Evolutionary conservation across 2,888 invertebrate species (phyloP), one percentile per base, ranked within the genome.

Genomic region (Tinea pellionella): DNA sequence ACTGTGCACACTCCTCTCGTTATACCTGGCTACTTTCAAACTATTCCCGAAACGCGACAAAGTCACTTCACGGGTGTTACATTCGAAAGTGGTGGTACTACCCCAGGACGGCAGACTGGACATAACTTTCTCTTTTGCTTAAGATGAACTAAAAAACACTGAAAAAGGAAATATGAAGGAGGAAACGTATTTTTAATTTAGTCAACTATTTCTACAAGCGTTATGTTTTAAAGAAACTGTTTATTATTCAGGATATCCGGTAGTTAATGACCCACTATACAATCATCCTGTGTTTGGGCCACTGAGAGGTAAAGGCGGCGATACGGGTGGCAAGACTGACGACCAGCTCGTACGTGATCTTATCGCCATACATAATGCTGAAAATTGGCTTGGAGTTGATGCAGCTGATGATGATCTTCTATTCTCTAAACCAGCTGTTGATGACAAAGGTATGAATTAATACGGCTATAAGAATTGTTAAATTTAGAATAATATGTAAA

Each of bases 281-380:
- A 99, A 99, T 80, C 96, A 96, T 78, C 92, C 93, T 1, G 97
- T 96, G 0, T 99, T 99, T 80, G 99, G 99, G 0, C 97, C 97
- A 0, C 89, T 93, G 61, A 95, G 96, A 68, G 98, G 98, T 2
- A 94, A 94, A 72, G 93, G 93, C 0, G 97, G 96, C 0, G 93
- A 95, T 68, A 93, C 94, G 64, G 94, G 93, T 0, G 96, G 95
- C 41, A 96, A 97, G 81, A 90, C 93, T 0, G 96, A 96, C 71
- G 96, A 97, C 69, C 92, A 97, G 71, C 88, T 97, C 30, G 96
- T 96, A 30, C 88, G 92, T 60, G 96, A 96, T 75, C 90, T 98
- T 63, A 96, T 96, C 69, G 93, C 94, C 65, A 95, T 96, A 67
- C 97, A 97, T 80, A 97, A 97, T 73, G 95, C 96, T 0, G 97